phyloP scores from a whole-genome alignment of 1,140 invertebrate species.

The Triops cancriformis region DNA sequence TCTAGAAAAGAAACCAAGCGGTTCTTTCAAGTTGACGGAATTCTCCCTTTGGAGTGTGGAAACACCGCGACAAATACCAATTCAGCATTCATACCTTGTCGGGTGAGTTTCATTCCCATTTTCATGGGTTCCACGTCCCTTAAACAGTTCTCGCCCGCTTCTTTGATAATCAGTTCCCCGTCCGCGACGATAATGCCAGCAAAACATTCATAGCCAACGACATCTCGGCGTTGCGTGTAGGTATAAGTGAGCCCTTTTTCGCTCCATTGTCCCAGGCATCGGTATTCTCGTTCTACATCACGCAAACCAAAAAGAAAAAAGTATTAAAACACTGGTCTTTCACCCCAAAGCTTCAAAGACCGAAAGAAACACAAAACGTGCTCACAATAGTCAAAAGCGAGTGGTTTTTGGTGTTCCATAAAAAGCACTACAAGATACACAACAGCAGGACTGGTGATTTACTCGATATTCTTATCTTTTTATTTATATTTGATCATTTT shows the following conservation, averaged over 20 bases:
- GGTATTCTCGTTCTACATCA: conserved; percentile 54
- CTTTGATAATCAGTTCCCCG: conserved; percentile 56
- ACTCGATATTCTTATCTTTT: background rate
- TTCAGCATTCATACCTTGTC: conserved; percentile 40
- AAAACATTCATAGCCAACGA: conserved; percentile 59
- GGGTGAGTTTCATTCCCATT: conserved; percentile 56
- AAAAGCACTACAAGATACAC: background rate
- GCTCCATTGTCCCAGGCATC: conserved; percentile 60
- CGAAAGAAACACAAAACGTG: conserved; percentile 3
- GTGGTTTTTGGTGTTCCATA: background rate
- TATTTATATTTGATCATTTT: too few relatives aligned
- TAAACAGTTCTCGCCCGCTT: conserved; percentile 60
- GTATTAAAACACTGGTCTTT: background rate
- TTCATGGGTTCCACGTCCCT: conserved; percentile 51
- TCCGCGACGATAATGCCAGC: conserved; percentile 55
- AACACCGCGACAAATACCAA: conserved; percentile 7
- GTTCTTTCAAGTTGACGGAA: conserved; percentile 16
- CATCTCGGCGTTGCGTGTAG: conserved; percentile 57
- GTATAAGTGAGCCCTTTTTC: conserved; percentile 58
- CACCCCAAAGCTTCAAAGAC: background rate
- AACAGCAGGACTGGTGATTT: background rate
- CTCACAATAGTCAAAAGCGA: background rate
- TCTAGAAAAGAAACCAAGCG: too few relatives aligned
- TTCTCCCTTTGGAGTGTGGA: background rate
- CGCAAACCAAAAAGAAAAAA: conserved; percentile 16